Evolutionary conservation across 2,888 invertebrate genomes (phyloP).

Genomic region (Cantharis flavilabris): DNA sequence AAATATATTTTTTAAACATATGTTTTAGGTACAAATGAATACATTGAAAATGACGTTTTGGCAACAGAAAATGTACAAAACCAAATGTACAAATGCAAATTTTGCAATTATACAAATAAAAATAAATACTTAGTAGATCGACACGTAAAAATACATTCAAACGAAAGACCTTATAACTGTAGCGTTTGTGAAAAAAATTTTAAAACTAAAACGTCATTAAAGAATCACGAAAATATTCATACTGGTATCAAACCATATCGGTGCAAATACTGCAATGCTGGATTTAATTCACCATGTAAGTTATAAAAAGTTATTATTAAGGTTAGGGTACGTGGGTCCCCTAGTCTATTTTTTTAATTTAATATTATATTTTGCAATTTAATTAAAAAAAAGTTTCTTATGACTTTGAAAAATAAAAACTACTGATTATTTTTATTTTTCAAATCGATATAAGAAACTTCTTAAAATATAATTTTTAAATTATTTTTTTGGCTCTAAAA

Average conservation of each 20-base stretch:
- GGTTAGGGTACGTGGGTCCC: too few relatives aligned
- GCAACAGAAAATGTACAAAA: slow-evolving; percentile 63
- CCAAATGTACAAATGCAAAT: slow-evolving; percentile 81
- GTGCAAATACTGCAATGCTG: slow-evolving; percentile 85
- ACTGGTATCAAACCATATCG: slow-evolving; percentile 91
- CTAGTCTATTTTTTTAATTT: too few relatives aligned
- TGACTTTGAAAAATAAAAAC: too few relatives aligned
- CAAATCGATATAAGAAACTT: too few relatives aligned
- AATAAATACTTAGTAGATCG: slow-evolving; percentile 87
- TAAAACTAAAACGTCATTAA: slow-evolving; percentile 88
- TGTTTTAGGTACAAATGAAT: too few relatives aligned
- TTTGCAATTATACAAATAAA: slow-evolving; percentile 89
- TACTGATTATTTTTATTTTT: too few relatives aligned
- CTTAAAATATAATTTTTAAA: too few relatives aligned
- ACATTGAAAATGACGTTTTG: too few relatives aligned
- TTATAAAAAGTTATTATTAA: not conserved
- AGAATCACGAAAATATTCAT: slow-evolving; percentile 96
- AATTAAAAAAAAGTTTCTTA: too few relatives aligned
- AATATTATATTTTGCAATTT: too few relatives aligned
- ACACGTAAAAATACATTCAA: slow-evolving; percentile 94
- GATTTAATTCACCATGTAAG: slow-evolving; percentile 86
- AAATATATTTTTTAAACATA: too few relatives aligned
- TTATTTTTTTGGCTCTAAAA: too few relatives aligned
- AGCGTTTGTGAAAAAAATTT: slow-evolving; percentile 93
- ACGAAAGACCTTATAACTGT: slow-evolving; percentile 92